These are phyloP conservation scores for Artemia sp. DNA, from an alignment of 2,888 invertebrate species.

Conservation along the genomic window DNA sequence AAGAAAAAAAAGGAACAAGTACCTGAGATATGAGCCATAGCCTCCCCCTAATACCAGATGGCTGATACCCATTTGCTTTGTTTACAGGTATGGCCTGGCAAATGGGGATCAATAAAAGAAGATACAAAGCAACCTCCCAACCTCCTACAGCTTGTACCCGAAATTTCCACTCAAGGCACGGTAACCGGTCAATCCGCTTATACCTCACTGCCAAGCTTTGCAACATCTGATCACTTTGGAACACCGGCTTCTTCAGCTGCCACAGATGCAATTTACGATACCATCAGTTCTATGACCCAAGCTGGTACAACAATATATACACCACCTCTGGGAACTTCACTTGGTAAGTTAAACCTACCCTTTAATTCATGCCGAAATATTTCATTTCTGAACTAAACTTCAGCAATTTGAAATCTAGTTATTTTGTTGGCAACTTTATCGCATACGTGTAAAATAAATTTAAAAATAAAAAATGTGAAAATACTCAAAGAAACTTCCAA, in stretches of 20 bases:
- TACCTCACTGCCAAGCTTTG: constrained; percentile 24
- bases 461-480: no score
- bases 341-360: constrained; percentile 23
- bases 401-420: no score
- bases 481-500: no score
- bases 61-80: background rate
- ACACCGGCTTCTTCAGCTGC: constrained; percentile 34
- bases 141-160: constrained; percentile 50
- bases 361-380: no score
- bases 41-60: no score
- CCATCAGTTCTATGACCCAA: constrained; percentile 53
- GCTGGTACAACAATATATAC: constrained; percentile 54
- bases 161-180: constrained; percentile 46
- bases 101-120: constrained; percentile 60
- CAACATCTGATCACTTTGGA: constrained; percentile 30
- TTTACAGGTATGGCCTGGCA: constrained; percentile 57
- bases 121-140: constrained; percentile 46
- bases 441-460: no score
- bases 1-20: no score
- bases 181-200: constrained; percentile 35
- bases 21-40: no score
- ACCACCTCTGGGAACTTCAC: constrained; percentile 44
- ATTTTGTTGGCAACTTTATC: no score
- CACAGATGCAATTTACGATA: constrained; percentile 41
- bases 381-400: no score